Percentiles rank a stretch among this genome's conserved stretches.
These are phyloP conservation scores for Acronicta alni DNA, from an alignment of 2,888 invertebrate species.

Conservation along the genomic window DNA sequence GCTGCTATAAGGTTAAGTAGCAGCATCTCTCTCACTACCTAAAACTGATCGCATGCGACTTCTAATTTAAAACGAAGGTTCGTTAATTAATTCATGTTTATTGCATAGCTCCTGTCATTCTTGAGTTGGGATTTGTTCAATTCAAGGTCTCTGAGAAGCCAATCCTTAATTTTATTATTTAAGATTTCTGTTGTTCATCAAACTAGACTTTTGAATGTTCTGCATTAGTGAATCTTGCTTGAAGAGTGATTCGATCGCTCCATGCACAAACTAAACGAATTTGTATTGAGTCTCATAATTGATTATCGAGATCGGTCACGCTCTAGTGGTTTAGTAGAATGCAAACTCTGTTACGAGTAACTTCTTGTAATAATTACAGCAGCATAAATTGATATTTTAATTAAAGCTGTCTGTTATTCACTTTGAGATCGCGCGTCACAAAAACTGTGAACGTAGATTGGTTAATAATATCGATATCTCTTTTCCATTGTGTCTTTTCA, in stretches of 20 bases:
- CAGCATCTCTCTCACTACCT: no score
- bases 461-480: slow-evolving; percentile 11
- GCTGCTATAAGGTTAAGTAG: no score
- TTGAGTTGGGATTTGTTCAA: no score
- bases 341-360: slow-evolving; percentile 20
- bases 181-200: no score
- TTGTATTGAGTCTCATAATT: slow-evolving; percentile 49
- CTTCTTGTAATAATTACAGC: slow-evolving; percentile 35
- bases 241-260: slow-evolving; percentile 31
- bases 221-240: background rate
- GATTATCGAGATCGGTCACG: slow-evolving; percentile 42
- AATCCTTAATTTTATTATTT: no score
- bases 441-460: slow-evolving; percentile 8
- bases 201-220: no score
- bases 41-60: no score
- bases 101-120: no score
- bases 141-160: no score
- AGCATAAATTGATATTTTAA: slow-evolving; percentile 29
- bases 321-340: slow-evolving; percentile 39
- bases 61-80: no score
- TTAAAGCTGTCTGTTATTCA: slow-evolving; percentile 9
- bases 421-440: slow-evolving; percentile 1
- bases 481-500: background rate
- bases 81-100: no score
- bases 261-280: slow-evolving; percentile 30